Evolutionary conservation across 2,797 vertebrate species (phyloP), one percentile per base, ranked within the genome.

Genomic region (Acomys russatus): DNA sequence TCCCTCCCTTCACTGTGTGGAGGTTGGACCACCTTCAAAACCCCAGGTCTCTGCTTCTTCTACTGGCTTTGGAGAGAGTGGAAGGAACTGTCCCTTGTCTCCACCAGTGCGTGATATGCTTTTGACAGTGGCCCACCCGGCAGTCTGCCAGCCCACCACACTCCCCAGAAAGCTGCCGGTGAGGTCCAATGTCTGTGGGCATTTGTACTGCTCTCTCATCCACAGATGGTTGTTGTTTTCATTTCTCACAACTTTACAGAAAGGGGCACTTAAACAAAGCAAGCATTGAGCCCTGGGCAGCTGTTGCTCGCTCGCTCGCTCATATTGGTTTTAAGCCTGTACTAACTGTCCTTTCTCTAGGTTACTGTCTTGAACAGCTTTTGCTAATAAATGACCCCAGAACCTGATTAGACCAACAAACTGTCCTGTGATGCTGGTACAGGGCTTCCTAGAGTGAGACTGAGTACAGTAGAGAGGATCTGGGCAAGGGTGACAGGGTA

Each of bases 251-350:
- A 51, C 61, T 51, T 64, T 63, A 63, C 92, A n/a, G 76, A 82
- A 63, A 92, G 79, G 80, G 82, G 73, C 95, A 93, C 93, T 97
- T 96, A 86, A 97, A 90, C 71, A 23, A 82, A 94, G 77, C 59
- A n/a, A 91, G 66, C 88, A 12, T 88, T 90, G 66, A 49, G 54
- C 86, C 77, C 88, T 3, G 9, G 38, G 92, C 38, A 51, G 79
- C 95, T 51, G 49, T 38, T 35, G 1, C 30, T 77, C 23, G 35
- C 33, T 80, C 23, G n/a, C 33, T 77, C 20, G 35, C 33, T 80
- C 23, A 38, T 28, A 30, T 78, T 89, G 70, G 56, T 68, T 91
- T 91, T 54, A 89, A 92, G 66, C 11, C 25, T 38, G 2, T 44
- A 78, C 76, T 64, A 54, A 33, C 74, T 64, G 61, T 1, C 20